A percentile compares a stretch with the other conserved stretches of the same genome.
These are phyloP conservation scores for Gasteruption jaculator DNA, from an alignment of 2,888 invertebrate genomes.

Conservation along the genomic window DNA sequence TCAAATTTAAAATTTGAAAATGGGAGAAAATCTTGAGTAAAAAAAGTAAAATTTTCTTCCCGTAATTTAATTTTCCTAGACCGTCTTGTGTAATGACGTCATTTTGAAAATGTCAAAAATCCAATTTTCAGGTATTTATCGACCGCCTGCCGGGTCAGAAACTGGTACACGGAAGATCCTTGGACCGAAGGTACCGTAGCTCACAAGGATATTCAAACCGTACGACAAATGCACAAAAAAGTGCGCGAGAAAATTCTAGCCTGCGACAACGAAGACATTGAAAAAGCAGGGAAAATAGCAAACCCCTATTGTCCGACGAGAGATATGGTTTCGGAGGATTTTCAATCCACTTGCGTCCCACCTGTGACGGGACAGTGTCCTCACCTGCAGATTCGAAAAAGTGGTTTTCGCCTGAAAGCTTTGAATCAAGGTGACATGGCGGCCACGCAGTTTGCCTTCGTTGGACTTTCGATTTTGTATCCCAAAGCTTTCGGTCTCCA, in stretches of 20 bases:
- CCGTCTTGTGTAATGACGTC: too few species aligned
- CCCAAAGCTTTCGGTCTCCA: conserved; percentile 50
- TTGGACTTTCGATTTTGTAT: conserved; percentile 51
- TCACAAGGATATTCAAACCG: conserved; percentile 48
- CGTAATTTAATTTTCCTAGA: too few species aligned
- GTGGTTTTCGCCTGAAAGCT: conserved; percentile 4
- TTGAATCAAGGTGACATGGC: conserved; percentile 56
- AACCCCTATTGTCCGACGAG: conserved; percentile 29
- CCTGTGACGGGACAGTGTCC: conserved; percentile 30
- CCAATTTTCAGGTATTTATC: conserved; percentile 49
- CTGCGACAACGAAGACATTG: conserved; percentile 25
- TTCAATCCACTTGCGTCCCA: conserved; percentile 27
- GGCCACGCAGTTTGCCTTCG: conserved; percentile 55
- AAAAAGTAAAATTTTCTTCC: too few species aligned
- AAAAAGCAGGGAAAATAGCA: conserved; percentile 22
- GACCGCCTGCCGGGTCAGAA: conserved; percentile 50
- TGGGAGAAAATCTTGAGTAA: background rate
- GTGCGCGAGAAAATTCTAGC: conserved; percentile 38
- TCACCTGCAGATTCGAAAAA: conserved; percentile 12
- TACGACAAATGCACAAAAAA: conserved; percentile 49
- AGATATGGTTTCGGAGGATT: conserved; percentile 24
- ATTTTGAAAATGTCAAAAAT: too few species aligned
- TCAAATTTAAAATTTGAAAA: background rate
- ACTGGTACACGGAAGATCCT: conserved; percentile 55
- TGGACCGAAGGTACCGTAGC: conserved; percentile 50